Conservation (phyloP, 2,113 vertebrate species). For the Mastomys natalensis region DNA sequence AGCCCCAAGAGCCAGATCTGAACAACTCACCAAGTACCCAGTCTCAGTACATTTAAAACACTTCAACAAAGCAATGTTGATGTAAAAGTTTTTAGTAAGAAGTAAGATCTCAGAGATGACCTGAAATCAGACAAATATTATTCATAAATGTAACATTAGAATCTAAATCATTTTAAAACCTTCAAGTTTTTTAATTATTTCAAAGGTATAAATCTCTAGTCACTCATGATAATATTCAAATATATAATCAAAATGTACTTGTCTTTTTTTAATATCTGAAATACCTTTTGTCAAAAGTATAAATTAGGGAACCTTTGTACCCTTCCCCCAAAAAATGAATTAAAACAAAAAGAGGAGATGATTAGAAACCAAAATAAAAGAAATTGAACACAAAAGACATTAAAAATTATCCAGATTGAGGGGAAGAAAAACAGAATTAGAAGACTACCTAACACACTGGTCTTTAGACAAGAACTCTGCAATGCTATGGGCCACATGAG, state of each 20-base stretch:
- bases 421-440: neutral
- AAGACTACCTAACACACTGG: neutral
- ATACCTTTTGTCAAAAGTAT: neutral
- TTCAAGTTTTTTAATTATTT: conserved; percentile 24
- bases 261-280: neutral
- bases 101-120: neutral
- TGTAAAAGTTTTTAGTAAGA: neutral
- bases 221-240: conserved; percentile 1
- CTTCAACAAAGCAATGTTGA: neutral
- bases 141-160: conserved; percentile 13
- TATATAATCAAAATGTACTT: neutral
- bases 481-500: neutral
- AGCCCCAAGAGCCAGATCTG: neutral
- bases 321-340: neutral
- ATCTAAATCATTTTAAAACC: conserved; percentile 17
- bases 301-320: neutral
- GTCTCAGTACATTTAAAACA: neutral
- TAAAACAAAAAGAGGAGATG: conserved; percentile 1
- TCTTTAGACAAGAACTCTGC: neutral
- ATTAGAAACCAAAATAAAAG: neutral
- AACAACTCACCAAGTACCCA: too few relatives aligned
- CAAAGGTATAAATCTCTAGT: conserved; percentile 11
- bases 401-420: neutral
- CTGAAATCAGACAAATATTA: neutral
- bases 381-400: neutral